Conservation (phyloP, 1,140 invertebrate genomes). For the Temnothorax longispinosus region DNA sequence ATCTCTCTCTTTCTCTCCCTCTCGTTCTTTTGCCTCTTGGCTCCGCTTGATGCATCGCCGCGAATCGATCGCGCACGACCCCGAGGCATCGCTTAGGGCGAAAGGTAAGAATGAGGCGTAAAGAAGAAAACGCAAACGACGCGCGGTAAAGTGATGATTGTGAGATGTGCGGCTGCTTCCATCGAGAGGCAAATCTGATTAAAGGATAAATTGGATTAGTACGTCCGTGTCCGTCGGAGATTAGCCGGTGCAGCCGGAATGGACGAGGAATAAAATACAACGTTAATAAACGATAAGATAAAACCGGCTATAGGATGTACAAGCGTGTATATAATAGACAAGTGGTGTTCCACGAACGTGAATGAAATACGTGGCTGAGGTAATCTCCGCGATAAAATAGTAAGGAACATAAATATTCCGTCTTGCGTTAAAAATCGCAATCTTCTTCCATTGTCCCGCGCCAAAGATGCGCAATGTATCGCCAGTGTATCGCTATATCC, state of each 20-base stretch:
- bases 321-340: neutral
- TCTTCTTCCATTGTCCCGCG: neutral
- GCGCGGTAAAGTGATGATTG: constrained; percentile 19
- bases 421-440: neutral
- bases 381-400: neutral
- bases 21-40: neutral
- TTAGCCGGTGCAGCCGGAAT: neutral
- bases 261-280: neutral
- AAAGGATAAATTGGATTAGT: constrained; percentile 28
- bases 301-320: neutral
- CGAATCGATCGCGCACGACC: constrained; percentile 26
- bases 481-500: no score
- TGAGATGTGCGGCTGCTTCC: neutral
- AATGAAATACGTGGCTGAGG: neutral
- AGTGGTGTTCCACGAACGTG: neutral
- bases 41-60: constrained; percentile 27
- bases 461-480: neutral
- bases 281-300: constrained; percentile 8
- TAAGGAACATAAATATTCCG: neutral
- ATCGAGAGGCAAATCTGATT: constrained; percentile 32
- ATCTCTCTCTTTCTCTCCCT: constrained; percentile 21
- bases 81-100: neutral
- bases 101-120: neutral
- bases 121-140: constrained; percentile 8
- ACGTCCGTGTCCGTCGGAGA: neutral